Percentiles rank a stretch among this genome's conserved stretches.
Evolutionary conservation across 2,797 vertebrate genomes (phyloP).

Genomic region (Tragopan temminckii): DNA sequence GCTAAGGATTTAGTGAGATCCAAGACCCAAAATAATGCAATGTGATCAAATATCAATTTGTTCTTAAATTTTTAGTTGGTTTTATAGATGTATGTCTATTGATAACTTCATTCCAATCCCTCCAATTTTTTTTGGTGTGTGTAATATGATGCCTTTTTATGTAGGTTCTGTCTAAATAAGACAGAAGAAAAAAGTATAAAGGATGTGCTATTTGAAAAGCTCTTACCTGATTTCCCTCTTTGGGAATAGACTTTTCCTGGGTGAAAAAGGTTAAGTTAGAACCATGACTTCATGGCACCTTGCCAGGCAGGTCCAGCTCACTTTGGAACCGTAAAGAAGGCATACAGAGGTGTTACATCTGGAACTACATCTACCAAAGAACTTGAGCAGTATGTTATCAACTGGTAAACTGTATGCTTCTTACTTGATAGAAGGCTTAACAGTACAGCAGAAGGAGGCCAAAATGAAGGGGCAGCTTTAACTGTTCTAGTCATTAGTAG

Average conservation of each 20-base stretch:
- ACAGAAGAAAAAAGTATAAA: background rate
- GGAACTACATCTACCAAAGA: background rate
- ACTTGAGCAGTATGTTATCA: background rate
- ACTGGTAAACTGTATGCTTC: background rate
- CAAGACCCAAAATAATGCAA: background rate
- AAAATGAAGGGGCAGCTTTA: background rate
- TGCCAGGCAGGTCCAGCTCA: background rate
- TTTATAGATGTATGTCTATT: background rate
- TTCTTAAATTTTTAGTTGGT: background rate
- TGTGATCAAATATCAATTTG: background rate
- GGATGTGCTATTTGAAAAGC: background rate
- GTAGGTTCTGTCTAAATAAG: background rate
- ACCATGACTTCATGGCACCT: background rate
- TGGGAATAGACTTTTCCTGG: background rate
- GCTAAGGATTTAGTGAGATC: background rate
- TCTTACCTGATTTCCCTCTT: background rate
- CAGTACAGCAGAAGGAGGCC: background rate
- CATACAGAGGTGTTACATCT: background rate
- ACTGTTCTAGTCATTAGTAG: background rate
- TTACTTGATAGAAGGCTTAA: background rate
- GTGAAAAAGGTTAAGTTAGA: background rate
- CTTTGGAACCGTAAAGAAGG: rapidly evolving
- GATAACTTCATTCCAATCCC: no score
- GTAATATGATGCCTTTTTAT: background rate
- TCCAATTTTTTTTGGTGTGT: background rate